Conservation (phyloP, 2,113 vertebrate genomes). For the Gnathonemus longibarbis region DNA sequence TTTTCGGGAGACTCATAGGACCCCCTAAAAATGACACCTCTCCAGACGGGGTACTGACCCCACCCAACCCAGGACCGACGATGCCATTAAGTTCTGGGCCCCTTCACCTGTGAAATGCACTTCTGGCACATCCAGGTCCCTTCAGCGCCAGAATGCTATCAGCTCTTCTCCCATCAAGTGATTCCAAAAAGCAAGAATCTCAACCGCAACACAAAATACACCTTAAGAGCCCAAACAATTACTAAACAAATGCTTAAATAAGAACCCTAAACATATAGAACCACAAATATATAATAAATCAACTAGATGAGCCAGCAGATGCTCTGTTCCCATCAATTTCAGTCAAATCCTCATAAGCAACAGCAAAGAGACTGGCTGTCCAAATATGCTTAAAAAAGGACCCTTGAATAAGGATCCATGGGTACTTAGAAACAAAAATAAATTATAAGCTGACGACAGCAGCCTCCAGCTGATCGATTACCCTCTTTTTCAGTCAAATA, state of each 20-base stretch:
- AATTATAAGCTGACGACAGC: not conserved
- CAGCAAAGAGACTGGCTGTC: not conserved
- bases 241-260: not conserved
- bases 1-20: not conserved
- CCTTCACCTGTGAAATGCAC: constrained; percentile 25
- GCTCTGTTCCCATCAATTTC: constrained; percentile 5
- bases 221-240: not conserved
- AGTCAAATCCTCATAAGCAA: not conserved
- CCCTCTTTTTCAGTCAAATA: not conserved
- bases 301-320: constrained; percentile 6
- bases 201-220: not conserved
- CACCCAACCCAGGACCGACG: constrained; percentile 28
- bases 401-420: not conserved
- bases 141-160: constrained; percentile 40
- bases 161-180: constrained; percentile 40
- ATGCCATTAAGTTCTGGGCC: constrained; percentile 27
- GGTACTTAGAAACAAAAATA: not conserved
- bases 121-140: constrained; percentile 28
- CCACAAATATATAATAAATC: not conserved
- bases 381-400: not conserved
- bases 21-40: constrained; percentile 17
- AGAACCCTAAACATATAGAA: not conserved
- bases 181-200: not conserved
- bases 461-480: not conserved
- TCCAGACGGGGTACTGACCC: constrained; percentile 32